phyloP scores from a whole-genome alignment of 2,113 vertebrate genomes.

The Oxyura jamaicensis region DNA sequence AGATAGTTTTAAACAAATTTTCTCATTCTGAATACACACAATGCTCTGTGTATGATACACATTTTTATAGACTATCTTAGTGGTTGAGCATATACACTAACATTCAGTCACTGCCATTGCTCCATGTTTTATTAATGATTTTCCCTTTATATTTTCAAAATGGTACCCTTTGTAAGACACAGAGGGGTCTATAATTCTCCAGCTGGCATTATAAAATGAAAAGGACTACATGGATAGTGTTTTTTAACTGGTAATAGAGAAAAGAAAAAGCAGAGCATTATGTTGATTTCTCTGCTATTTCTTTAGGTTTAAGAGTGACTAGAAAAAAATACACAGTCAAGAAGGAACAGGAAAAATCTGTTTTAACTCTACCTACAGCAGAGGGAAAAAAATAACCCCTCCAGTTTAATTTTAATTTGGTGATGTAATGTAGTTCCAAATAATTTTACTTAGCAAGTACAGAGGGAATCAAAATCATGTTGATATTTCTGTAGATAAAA shows the following conservation, averaged over 20 bases:
- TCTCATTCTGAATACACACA: neutral
- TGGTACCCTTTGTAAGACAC: neutral
- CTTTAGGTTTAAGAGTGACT: neutral
- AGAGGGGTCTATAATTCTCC: neutral
- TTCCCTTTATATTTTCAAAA: slow-evolving; percentile 19
- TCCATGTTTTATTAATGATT: slow-evolving; percentile 28
- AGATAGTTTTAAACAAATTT: slow-evolving; percentile 24
- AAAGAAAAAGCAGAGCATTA: neutral
- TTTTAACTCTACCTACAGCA: neutral
- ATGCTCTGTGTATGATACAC: neutral
- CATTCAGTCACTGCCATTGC: neutral
- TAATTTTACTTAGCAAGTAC: slow-evolving; percentile 18
- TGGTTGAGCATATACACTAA: neutral
- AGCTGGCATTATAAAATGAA: neutral
- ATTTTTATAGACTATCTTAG: neutral
- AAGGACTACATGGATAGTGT: neutral
- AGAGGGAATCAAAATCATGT: slow-evolving; percentile 7
- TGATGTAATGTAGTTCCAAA: neutral
- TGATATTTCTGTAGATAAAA: slow-evolving; percentile 17
- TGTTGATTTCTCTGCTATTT: neutral
- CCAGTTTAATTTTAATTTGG: neutral
- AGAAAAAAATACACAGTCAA: neutral
- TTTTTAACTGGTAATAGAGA: neutral
- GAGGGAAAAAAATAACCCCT: neutral
- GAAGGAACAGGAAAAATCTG: neutral